Evolutionary conservation across 2,888 invertebrate genomes (phyloP).

Genomic region (Petrolisthes manimaculis): DNA sequence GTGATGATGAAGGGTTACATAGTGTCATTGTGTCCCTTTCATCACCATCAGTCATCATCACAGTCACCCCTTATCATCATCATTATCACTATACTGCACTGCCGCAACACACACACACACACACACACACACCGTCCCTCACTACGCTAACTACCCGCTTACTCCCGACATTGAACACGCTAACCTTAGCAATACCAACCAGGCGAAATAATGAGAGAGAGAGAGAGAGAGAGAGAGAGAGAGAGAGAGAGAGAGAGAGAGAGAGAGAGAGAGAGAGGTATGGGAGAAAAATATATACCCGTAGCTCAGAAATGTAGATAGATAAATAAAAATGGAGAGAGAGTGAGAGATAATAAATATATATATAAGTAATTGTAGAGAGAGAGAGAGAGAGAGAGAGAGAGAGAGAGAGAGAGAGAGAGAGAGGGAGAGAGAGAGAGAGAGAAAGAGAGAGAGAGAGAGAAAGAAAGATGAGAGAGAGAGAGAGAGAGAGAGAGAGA

Average conservation of each 20-base stretch:
- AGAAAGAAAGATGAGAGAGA: background rate
- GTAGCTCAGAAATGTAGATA: background rate
- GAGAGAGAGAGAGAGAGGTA: background rate
- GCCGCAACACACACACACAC: too few species aligned
- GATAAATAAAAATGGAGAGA: background rate
- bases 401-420: conserved; percentile 41
- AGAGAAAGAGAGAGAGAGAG: conserved; percentile 22
- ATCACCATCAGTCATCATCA: too few species aligned
- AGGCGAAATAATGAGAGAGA: background rate
- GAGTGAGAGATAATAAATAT: background rate
- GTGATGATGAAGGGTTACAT: too few species aligned
- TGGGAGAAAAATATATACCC: background rate
- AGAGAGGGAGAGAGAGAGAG: conserved; percentile 27
- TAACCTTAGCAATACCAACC: too few species aligned
- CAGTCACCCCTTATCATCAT: too few species aligned
- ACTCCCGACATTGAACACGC: too few species aligned
- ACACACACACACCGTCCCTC: too few species aligned
- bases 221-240: background rate
- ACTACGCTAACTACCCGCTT: too few species aligned
- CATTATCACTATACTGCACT: too few species aligned
- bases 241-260: background rate
- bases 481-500: background rate
- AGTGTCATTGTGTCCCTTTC: too few species aligned
- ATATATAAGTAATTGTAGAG: background rate
- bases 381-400: conserved; percentile 11